Base-by-base conservation (phyloP, 2,888 invertebrate genomes). In the Geophilus truncorum region DNA sequence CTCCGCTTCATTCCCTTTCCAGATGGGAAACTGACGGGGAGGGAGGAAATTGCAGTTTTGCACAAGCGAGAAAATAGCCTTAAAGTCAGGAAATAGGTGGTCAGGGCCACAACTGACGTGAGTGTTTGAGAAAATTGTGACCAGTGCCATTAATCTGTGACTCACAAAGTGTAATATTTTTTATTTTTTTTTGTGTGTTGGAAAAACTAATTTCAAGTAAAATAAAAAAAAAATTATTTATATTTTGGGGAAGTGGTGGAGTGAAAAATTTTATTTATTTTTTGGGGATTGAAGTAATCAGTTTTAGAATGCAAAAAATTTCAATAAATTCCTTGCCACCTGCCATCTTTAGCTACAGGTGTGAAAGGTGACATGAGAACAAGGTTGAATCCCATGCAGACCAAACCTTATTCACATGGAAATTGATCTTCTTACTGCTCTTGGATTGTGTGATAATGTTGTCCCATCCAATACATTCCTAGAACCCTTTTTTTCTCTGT, bases 11-110 rank as follows among this genome's bases (percentile, higher is more conserved):
- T 32, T 75, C 75, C 75, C 75, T 30, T 75, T 75, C 75, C 32
- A 32, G 30, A 75, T 51, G 51, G 51, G 51, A 51, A 51, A 51
- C 51, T 51, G 51, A 51, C 51, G 51, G 28, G 28, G 75, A 30
- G 75, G 30, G 32, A 32, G 32, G 75, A 75, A 75, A 75, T 75
- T 75, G 75, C 32, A 75, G 32, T 75, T 75, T 75, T 75, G 30
- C 51, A 51, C 51, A 51, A 51, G 51, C 51, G 51, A 32, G 75
- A 75, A 23, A 28, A 28, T 32, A 75, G 75, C 75, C 30, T 30
- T 32, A 32, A 75, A 75, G 75, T 32, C 75, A 75, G 75, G 75
- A 75, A 75, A 75, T 75, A 75, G 32, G 75, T 75, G 32, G 75
- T 75, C 75, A 75, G 32, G 75, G 30, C 75, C 28, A 51, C 51